Base-by-base conservation (phyloP, 2,888 invertebrate species). In the Phyllotreta cruciferae region DNA sequence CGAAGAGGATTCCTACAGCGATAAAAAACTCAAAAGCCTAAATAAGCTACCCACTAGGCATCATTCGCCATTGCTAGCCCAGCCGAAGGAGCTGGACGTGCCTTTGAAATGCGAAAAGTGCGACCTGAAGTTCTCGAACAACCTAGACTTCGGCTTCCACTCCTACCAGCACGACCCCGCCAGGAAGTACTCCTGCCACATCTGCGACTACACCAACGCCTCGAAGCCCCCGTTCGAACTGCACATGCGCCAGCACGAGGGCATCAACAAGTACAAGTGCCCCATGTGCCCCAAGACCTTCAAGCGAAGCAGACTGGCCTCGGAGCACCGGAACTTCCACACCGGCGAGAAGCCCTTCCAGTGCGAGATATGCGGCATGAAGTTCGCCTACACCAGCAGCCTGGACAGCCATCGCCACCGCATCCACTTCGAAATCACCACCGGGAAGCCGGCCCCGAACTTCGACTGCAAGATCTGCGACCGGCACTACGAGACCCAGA, bases 361-460 rank as follows among this genome's bases (percentile, higher is more conserved):
- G 67, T 85, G 85, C 73, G 83, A 84, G 67, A 82, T 83, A 8
- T 85, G 85, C 70, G 81, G 83, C 63, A 84, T 84, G 63, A 82
- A 83, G 24, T 84, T 84, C 61, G 83, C 83, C 67, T 77, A 77
- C 60, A 78, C 78, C 9, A 83, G 85, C 71, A 84, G 85, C 67
- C 72, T 85, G 7, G 82, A 82, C 3, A 78, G 83, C 0, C 85
- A 86, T 62, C 77, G 81, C 0, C 81, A 80, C 44, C 77, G 79
- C 0, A 80, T 82, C 0, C 86, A 85, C 57, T 84, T 84, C 3
- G 82, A 84, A 63, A 74, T 82, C 0, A 71, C 74, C 54, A 78
- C 77, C 0, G 73, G 77, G 13, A 73, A 73, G 4, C 75, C 80
- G 74, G 1, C 76, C 63, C 42, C 75, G 72, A 45, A 83, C 78